phyloP scores from a whole-genome alignment of 2,113 vertebrate genomes.

The Anseranas semipalmata region DNA sequence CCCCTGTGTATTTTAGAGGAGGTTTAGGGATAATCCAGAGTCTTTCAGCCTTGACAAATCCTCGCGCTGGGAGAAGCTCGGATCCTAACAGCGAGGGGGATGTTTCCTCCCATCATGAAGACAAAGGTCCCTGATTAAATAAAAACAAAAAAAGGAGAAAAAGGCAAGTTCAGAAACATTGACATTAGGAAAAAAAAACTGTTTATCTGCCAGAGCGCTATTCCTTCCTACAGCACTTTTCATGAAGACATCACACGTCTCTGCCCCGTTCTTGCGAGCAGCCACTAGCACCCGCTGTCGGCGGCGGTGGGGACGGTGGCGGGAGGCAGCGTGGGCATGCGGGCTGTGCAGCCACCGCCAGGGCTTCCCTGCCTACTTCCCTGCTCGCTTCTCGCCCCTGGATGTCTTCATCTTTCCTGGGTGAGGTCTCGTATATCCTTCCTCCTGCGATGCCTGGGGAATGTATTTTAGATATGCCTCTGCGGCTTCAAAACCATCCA shows the following conservation, averaged over 20 bases:
- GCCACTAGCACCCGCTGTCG: fast-evolving
- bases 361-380: neutral
- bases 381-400: neutral
- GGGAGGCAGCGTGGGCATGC: neutral
- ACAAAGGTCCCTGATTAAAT: constrained; percentile 53
- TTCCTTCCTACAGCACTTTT: neutral
- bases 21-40: neutral
- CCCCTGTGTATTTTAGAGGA: neutral
- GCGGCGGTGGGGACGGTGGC: fast-evolving
- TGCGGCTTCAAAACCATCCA: neutral
- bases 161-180: neutral
- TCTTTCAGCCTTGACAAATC: constrained; percentile 19
- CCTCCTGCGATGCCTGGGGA: neutral
- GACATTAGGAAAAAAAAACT: neutral
- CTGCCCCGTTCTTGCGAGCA: neutral
- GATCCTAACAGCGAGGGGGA: neutral
- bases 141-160: neutral
- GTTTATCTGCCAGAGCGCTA: neutral
- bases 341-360: constrained; percentile 31
- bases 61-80: neutral
- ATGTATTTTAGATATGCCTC: neutral
- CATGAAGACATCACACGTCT: neutral
- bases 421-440: neutral
- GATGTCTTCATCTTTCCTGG: neutral
- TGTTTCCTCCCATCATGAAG: constrained; percentile 38